A percentile compares a stretch with the other conserved stretches of the same genome.
Conservation (phyloP, 1,140 invertebrate species). For the Lysiphlebus fabarum region DNA sequence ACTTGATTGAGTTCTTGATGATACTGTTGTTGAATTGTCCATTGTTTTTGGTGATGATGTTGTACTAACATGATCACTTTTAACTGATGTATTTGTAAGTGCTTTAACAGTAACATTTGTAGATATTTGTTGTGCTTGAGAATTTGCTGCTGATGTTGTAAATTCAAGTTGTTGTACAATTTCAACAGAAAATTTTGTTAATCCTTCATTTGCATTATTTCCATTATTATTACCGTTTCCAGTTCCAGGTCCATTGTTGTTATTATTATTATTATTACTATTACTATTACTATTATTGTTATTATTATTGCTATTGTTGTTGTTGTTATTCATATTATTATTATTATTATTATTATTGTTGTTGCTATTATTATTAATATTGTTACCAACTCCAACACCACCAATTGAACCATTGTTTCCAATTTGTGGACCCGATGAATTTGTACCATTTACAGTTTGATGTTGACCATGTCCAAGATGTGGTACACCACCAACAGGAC, state of each 20-base stretch:
- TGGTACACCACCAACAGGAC: slow-evolving; percentile 33
- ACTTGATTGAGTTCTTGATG: slow-evolving; percentile 33
- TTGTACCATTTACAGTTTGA: slow-evolving; percentile 42
- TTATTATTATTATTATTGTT: no score
- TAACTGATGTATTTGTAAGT: slow-evolving; percentile 76
- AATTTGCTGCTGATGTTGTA: slow-evolving; percentile 75
- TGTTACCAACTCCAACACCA: slow-evolving; percentile 34
- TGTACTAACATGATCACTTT: slow-evolving; percentile 62
- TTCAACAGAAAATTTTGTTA: slow-evolving; percentile 84
- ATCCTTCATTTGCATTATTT: slow-evolving; percentile 56
- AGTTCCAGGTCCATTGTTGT: no score
- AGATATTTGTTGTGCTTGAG: slow-evolving; percentile 83
- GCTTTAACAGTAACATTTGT: slow-evolving; percentile 91
- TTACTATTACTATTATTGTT: no score
- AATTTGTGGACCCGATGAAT: slow-evolving; percentile 35
- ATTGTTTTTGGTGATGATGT: slow-evolving; percentile 57
- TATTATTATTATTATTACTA: no score
- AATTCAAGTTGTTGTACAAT: slow-evolving; percentile 88
- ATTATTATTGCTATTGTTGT: no score
- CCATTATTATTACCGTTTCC: slow-evolving; percentile 31
- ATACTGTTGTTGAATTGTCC: slow-evolving; percentile 37
- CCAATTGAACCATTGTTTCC: slow-evolving; percentile 40
- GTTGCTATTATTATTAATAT: slow-evolving; percentile 49
- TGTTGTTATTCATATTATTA: no score
- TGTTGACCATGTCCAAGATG: slow-evolving; percentile 46